phyloP scores from a whole-genome alignment of 2,888 invertebrate species.

The Alcis repandata region DNA sequence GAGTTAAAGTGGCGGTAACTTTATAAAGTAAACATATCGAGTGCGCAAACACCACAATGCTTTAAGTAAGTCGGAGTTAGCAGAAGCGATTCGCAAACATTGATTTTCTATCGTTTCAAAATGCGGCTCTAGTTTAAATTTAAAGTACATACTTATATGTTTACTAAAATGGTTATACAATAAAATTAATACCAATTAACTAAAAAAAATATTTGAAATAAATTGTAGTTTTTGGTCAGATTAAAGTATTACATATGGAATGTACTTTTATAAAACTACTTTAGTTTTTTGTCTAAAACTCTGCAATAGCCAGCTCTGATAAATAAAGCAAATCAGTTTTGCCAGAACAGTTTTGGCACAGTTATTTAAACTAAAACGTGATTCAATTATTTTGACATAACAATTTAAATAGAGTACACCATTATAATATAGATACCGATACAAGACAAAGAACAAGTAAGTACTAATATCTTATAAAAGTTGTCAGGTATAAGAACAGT shows the following conservation, averaged over 20 bases:
- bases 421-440: constrained; percentile 35
- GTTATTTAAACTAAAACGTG: constrained; percentile 44
- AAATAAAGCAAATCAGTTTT: constrained; percentile 31
- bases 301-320: not conserved
- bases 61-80: not conserved
- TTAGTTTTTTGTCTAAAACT: not conserved
- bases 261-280: not conserved
- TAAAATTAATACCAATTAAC: constrained; percentile 3
- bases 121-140: constrained; percentile 17
- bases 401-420: constrained; percentile 39
- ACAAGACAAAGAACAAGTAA: constrained; percentile 55
- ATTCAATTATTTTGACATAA: constrained; percentile 4
- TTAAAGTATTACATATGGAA: not conserved
- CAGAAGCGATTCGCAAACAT: not conserved
- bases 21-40: not conserved
- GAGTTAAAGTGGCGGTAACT: not conserved
- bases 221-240: not conserved
- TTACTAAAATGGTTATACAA: not conserved
- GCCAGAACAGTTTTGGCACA: constrained; percentile 61
- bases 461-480: constrained; percentile 60
- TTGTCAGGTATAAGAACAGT: constrained; percentile 68
- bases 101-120: not conserved
- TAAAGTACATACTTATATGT: constrained; percentile 10
- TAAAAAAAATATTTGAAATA: not conserved
- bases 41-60: not conserved